Evolutionary conservation across 2,797 vertebrate species (phyloP), one percentile per base, ranked within the genome.

Genomic region (Amazonetta brasiliensis): DNA sequence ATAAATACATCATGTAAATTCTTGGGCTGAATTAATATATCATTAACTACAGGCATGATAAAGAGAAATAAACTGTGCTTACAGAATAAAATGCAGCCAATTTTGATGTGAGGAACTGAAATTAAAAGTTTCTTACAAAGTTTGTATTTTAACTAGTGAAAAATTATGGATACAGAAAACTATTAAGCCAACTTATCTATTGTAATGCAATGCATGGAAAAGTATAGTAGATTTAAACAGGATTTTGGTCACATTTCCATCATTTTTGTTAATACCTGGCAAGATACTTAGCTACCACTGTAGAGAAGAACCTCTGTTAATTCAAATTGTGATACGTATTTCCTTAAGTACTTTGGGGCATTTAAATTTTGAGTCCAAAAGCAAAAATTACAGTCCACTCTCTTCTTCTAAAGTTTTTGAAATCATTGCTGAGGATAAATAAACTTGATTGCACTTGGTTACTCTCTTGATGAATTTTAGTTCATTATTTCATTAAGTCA

Each of bases 1-100:
- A 94, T 88, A 97, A 96, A 96, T 94, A 59, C 41, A 84, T 94
- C 71, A 87, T 66, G 46, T 84, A 67, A 77, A 71, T 87, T 95
- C 67, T 92, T 95, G 77, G 12, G 56, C 82, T 94, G 37, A 71
- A 90, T 81, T 14, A 96, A 89, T 60, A 83, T 30, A 59, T 73
- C 86, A 96, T 35, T 88, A 73, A 76, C 12, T 28, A 64, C 22
- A 90, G 54, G 23, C 35, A 37, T 48, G 73, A 64, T 59, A 46
- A 54, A 15, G 28, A 63, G 33, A 96, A 96, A 87, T 80, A 84
- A 86, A 37, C 84, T 72, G 58, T 90, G 11, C 12, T 91, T 89
- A 75, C 21, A 46, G 37, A 85, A 44, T 6, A 82, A 77, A 79
- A 62, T 26, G 2, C 43, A 43, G 5, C 5, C 35, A 48, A 26